Evolutionary conservation across 1,140 invertebrate genomes (phyloP).

Genomic region (Lamellibrachia luymesi): DNA sequence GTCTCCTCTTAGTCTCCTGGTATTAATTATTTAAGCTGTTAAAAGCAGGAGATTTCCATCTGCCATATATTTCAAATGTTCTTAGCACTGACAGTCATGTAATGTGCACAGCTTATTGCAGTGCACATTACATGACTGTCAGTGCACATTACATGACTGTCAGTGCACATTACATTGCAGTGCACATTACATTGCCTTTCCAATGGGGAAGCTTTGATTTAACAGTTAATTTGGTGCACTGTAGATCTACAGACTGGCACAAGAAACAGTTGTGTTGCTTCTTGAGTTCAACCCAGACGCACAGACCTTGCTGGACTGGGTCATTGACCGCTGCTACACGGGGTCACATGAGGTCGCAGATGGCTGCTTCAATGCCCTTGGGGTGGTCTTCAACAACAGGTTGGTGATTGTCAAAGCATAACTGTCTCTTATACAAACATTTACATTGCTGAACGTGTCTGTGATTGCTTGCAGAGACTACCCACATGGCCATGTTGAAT

Average conservation of each 20-base stretch:
- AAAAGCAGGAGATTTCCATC: not conserved
- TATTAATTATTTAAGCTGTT: not conserved
- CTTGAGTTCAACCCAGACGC: constrained; percentile 96
- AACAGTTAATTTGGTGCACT: not conserved
- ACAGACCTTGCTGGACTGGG: constrained; percentile 91
- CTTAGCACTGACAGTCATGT: too few relatives aligned
- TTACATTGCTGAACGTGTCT: too few relatives aligned
- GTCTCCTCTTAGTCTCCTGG: not conserved
- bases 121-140: too few relatives aligned
- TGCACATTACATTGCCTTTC: too few relatives aligned
- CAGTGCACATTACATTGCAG: too few relatives aligned
- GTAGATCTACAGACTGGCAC: constrained; percentile 83
- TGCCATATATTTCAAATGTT: not conserved
- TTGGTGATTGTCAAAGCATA: constrained; percentile 51
- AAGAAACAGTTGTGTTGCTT: constrained; percentile 89
- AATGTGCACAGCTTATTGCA: too few relatives aligned
- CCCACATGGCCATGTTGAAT: too few relatives aligned
- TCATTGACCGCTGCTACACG: constrained; percentile 95
- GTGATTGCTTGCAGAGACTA: too few relatives aligned
- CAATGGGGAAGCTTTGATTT: not conserved
- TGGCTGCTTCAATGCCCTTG: constrained; percentile 90
- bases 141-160: too few relatives aligned
- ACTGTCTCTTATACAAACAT: too few relatives aligned
- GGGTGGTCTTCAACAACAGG: constrained; percentile 93
- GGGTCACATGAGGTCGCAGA: constrained; percentile 85